Evolutionary conservation across 2,888 invertebrate species (phyloP).

Genomic region (Desoria tigrina): DNA sequence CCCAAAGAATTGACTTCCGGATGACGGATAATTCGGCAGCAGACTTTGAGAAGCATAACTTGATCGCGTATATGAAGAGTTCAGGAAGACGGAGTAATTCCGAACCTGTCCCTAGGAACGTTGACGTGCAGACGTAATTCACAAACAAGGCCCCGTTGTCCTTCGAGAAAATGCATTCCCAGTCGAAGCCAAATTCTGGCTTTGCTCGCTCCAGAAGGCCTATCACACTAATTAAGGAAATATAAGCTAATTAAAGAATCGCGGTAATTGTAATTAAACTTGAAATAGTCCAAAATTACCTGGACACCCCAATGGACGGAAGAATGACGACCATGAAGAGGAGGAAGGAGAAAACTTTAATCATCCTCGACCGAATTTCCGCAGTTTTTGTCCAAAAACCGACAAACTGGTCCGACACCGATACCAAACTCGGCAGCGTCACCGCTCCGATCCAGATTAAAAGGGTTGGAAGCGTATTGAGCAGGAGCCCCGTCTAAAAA

Average conservation of each 20-base stretch:
- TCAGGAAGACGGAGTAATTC: slow-evolving; percentile 91
- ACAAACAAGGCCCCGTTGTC: slow-evolving; percentile 97
- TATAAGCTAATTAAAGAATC: neutral
- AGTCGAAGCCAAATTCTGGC: slow-evolving; percentile 55
- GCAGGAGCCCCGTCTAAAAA: slow-evolving; percentile 65
- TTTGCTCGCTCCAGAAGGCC: slow-evolving; percentile 3
- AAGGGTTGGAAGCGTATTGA: slow-evolving; percentile 86
- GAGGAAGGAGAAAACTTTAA: slow-evolving; percentile 86
- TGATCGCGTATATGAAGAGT: slow-evolving; percentile 81
- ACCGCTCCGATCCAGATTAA: slow-evolving; percentile 85
- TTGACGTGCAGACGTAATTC: slow-evolving; percentile 91
- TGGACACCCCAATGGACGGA: slow-evolving; percentile 85
- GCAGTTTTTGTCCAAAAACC: slow-evolving; percentile 92
- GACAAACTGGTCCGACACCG: slow-evolving; percentile 85
- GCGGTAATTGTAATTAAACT: slow-evolving; percentile 20
- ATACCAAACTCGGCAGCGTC: slow-evolving; percentile 86
- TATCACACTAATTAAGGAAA: slow-evolving; percentile 1
- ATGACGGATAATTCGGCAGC: slow-evolving; percentile 81
- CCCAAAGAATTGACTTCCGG: slow-evolving; percentile 82
- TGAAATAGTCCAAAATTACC: no score
- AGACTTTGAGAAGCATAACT: slow-evolving; percentile 76
- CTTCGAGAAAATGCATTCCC: slow-evolving; percentile 91
- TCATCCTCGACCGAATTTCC: slow-evolving; percentile 90
- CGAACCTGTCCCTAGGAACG: slow-evolving; percentile 85
- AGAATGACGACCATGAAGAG: slow-evolving; percentile 91